Conservation (phyloP, 2,113 vertebrate genomes). For the Coptodon bakossiorum region DNA sequence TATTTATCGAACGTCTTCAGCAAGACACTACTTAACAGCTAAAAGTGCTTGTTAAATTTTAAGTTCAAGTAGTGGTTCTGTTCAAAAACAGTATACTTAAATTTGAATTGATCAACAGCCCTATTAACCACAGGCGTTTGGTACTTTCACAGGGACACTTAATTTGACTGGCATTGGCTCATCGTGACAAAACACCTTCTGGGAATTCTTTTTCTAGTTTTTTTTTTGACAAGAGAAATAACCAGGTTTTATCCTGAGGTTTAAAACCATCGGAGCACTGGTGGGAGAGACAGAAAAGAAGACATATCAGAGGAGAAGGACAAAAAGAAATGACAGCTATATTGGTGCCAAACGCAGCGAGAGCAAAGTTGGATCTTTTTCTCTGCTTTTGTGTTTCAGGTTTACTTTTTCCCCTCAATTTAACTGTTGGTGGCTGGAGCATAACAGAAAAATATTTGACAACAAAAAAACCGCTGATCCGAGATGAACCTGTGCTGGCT, state of each 20-base stretch:
- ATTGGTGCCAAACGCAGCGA: not conserved
- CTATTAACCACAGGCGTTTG: not conserved
- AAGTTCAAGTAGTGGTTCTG: not conserved
- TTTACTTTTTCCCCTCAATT: constrained; percentile 33
- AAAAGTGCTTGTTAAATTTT: not conserved
- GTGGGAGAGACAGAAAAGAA: not conserved
- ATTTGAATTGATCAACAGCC: constrained; percentile 9
- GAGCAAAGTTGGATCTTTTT: not conserved
- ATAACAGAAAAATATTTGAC: constrained; percentile 6
- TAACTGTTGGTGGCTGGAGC: constrained; percentile 12
- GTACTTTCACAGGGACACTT: not conserved
- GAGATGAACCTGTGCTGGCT: not conserved
- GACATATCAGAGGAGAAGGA: not conserved
- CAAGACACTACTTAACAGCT: not conserved
- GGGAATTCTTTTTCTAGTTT: not conserved
- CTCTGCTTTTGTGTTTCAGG: not conserved
- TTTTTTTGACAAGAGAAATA: not conserved
- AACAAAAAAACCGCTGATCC: constrained; percentile 13
- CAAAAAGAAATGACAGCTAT: not conserved
- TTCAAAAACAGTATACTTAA: not conserved
- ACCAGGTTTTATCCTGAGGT: not conserved
- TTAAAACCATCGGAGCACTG: not conserved
- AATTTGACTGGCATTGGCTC: not conserved
- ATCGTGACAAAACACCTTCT: not conserved
- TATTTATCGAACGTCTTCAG: fast-evolving